Percentiles rank a stretch among this genome's conserved stretches.
Evolutionary conservation across 1,140 invertebrate species (phyloP).

Genomic region (Leptoteleia sp.): DNA sequence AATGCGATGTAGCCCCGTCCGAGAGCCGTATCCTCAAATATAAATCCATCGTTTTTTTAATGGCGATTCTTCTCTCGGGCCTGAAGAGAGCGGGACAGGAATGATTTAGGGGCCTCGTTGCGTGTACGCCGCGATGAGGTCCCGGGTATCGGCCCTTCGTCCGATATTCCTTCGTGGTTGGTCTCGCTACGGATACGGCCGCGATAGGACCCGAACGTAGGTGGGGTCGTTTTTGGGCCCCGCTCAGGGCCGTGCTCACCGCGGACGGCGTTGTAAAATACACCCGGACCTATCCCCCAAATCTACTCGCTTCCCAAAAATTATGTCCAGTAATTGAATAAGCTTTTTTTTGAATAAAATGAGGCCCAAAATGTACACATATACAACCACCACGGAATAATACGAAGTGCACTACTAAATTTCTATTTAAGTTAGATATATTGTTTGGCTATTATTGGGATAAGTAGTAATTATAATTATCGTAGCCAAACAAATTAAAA

Average conservation of each 20-base stretch:
- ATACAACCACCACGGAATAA: too few relatives aligned
- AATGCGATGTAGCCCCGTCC: slow-evolving; percentile 66
- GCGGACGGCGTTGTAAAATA: slow-evolving; percentile 69
- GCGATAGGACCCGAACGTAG: slow-evolving; percentile 54
- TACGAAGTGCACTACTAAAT: too few relatives aligned
- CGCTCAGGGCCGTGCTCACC: slow-evolving; percentile 66
- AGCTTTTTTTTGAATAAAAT: not conserved
- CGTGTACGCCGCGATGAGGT: slow-evolving; percentile 73
- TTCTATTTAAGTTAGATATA: too few relatives aligned
- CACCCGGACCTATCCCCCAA: slow-evolving; percentile 50
- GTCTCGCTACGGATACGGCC: slow-evolving; percentile 53
- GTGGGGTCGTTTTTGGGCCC: slow-evolving; percentile 59
- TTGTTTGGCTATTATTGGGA: too few relatives aligned
- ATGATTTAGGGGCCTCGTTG: slow-evolving; percentile 75
- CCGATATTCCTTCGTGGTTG: slow-evolving; percentile 63
- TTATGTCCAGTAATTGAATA: slow-evolving; percentile 34
- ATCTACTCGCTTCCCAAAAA: slow-evolving; percentile 16
- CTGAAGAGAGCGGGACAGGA: slow-evolving; percentile 70
- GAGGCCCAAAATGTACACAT: not conserved
- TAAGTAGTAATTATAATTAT: too few relatives aligned
- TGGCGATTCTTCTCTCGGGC: slow-evolving; percentile 64
- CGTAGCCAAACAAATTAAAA: too few relatives aligned
- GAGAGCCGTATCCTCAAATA: slow-evolving; percentile 68
- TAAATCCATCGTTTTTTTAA: slow-evolving; percentile 78
- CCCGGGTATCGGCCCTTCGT: slow-evolving; percentile 58